phyloP scores from a whole-genome alignment of 2,113 vertebrate genomes.

The Illadopsis cleaveri region DNA sequence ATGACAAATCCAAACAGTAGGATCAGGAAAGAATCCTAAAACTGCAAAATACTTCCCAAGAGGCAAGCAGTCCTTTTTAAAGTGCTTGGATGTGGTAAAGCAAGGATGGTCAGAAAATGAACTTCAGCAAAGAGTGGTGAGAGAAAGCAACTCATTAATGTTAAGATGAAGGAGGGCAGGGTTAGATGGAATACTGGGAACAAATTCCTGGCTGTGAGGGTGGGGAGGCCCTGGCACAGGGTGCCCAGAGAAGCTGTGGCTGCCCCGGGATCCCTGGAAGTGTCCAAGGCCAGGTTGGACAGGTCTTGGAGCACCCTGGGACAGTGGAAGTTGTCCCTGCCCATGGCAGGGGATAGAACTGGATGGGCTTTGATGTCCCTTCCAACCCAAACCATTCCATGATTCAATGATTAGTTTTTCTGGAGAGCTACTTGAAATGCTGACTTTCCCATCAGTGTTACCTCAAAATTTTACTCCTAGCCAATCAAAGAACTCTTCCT shows the following conservation, averaged over 20 bases:
- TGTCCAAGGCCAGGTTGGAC: rapidly evolving
- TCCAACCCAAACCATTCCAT: neutral
- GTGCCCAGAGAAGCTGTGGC: neutral
- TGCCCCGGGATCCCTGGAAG: neutral
- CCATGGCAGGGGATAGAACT: neutral
- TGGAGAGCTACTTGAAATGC: neutral
- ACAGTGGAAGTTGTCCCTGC: rapidly evolving
- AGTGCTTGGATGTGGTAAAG: neutral
- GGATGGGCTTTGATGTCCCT: neutral
- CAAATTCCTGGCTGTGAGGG: neutral
- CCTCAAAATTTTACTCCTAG: neutral
- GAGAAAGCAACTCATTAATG: neutral
- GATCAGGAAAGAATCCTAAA: neutral
- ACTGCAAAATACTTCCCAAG: neutral
- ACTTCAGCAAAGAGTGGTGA: neutral
- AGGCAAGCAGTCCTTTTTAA: neutral
- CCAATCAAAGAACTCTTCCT: neutral
- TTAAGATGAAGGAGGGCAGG: neutral
- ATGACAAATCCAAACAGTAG: neutral
- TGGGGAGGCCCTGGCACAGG: neutral
- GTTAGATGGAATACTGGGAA: neutral
- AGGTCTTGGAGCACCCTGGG: rapidly evolving
- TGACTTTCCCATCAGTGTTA: neutral
- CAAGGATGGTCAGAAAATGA: neutral
- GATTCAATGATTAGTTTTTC: neutral